These are phyloP conservation scores for Suncus etruscus DNA, from an alignment of 2,113 vertebrate species.

Conservation along the genomic window DNA sequence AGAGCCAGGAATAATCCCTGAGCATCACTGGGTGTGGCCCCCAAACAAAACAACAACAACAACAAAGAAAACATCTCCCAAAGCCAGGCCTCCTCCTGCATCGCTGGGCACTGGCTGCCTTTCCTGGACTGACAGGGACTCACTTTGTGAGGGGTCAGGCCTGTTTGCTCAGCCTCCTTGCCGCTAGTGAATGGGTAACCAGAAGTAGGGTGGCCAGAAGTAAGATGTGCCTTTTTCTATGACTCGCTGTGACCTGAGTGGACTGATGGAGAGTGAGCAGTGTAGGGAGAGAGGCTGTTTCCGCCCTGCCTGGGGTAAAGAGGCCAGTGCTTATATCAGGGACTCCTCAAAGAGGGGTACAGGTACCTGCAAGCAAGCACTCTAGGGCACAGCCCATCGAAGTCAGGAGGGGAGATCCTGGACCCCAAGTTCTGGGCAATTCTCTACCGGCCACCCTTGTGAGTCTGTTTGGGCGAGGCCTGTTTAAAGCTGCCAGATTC, in stretches of 20 bases:
- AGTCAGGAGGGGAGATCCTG: not conserved
- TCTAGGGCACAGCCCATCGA: not conserved
- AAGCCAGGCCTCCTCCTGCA: not conserved
- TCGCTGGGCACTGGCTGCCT: not conserved
- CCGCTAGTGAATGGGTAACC: constrained; percentile 40
- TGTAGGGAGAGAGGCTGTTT: not conserved
- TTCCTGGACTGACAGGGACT: not conserved
- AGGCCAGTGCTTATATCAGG: not conserved
- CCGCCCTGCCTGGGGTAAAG: not conserved
- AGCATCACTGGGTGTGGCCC: too few species aligned
- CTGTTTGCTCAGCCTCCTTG: constrained; percentile 41
- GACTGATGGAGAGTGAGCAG: not conserved
- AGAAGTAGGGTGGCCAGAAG: not conserved
- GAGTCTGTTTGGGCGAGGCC: rapidly evolving
- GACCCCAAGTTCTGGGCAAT: not conserved
- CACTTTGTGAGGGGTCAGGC: not conserved
- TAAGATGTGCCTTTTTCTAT: not conserved
- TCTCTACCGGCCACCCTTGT: not conserved
- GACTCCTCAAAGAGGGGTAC: not conserved
- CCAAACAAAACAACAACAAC: too few species aligned
- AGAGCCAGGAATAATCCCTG: too few species aligned
- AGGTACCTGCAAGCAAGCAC: not conserved
- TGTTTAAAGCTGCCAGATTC: not conserved
- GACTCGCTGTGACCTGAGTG: not conserved
- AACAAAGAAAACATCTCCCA: not conserved